Evolutionary conservation across 2,113 vertebrate species (phyloP), one percentile per base, ranked within the genome.

Genomic region (Larimichthys crocea): DNA sequence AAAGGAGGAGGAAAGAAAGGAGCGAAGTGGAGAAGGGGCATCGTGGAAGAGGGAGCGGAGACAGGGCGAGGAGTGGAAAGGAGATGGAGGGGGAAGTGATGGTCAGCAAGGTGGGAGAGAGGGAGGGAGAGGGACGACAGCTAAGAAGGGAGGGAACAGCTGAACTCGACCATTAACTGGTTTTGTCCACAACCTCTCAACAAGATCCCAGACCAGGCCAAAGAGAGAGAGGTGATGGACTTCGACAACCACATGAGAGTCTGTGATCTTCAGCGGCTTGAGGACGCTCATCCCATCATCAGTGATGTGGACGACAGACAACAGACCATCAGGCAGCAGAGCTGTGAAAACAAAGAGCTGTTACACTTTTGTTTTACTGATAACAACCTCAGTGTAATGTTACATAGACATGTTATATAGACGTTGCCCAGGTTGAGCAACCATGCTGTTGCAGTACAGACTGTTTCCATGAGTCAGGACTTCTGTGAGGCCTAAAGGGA

Each of bases 211-310:
- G n/a, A 55, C 10, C 11, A 55, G n/a, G 15, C 74, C 74, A 7
- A 65, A 65, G 11, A 8, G 7, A 29, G 74, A 76, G 22, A 76
- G 24, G 17, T 76, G 50, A 15, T 22, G 24, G 40, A 65, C 55
- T 1, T 24, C 12, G 10, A 81, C 53, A 12, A 60, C n/a, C 19
- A 80, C 78, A 20, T 74, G 61, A 24, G 48, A 50, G 24, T 57
- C n/a, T 65, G 68, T 72, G 11, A 80, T 65, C 68, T 56, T 16
- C 68, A 48, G 48, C 0, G 77, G 68, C 7, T 64, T 5, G 8
- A 80, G 15, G 26, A 80, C 15, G 48, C 16, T 57, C 49, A 73
- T 44, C 9, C 68, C 50, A 19, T 44, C 19, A 10, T 73, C 68
- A 53, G 50, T n/a, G 50, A 53, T 53, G 50, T 53, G 50, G 50